Evolutionary conservation across 2,113 vertebrate species (phyloP).

Genomic region (Otus sunia): DNA sequence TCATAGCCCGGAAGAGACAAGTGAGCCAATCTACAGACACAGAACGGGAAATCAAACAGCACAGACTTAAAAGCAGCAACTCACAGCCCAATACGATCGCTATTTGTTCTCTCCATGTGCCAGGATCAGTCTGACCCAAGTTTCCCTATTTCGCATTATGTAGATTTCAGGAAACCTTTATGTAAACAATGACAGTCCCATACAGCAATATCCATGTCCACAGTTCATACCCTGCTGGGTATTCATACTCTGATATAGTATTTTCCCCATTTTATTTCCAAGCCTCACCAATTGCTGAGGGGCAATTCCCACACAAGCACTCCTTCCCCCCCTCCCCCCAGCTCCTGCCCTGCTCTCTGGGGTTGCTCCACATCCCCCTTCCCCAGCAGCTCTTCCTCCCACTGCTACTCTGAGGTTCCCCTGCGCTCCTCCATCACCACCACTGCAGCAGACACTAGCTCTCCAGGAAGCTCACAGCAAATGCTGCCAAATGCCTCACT

Average conservation of each 20-base stretch:
- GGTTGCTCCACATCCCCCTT: accelerated
- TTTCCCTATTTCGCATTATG: accelerated
- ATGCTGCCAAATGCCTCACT: accelerated
- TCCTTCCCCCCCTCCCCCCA: neutral
- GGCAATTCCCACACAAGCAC: neutral
- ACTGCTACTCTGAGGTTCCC: neutral
- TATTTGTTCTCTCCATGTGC: accelerated
- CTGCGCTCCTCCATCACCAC: neutral
- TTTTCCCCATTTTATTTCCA: neutral
- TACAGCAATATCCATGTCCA: neutral
- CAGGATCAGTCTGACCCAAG: neutral
- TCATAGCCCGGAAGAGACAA: neutral
- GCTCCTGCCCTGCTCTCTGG: no score
- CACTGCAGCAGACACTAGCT: neutral
- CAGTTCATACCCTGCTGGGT: accelerated
- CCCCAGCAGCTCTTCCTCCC: neutral
- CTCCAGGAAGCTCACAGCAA: accelerated
- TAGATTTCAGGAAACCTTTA: neutral
- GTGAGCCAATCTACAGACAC: neutral
- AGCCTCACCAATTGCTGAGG: neutral
- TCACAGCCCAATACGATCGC: accelerated
- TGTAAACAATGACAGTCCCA: neutral
- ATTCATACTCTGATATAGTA: neutral
- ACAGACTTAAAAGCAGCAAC: accelerated
- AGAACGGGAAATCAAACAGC: neutral